phyloP scores from a whole-genome alignment of 64 coral and sea anemone genomes.

The Montipora efflorescens region DNA sequence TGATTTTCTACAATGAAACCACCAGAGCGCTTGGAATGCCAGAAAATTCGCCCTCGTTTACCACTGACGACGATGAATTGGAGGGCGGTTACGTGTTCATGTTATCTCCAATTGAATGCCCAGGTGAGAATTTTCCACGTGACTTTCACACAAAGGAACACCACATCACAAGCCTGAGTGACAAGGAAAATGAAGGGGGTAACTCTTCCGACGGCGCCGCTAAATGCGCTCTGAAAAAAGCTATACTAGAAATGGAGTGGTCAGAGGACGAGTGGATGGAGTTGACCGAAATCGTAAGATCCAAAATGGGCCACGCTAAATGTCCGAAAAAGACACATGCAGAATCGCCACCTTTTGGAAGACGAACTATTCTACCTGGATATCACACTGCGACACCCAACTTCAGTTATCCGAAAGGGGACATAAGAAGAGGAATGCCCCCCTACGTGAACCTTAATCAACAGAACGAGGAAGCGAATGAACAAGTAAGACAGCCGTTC shows the following conservation, averaged over 20 bases:
- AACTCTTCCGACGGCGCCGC: not conserved
- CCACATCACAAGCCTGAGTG: too few relatives aligned
- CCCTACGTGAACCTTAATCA: not conserved
- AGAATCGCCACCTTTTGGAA: not conserved
- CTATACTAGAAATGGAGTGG: constrained; percentile 1
- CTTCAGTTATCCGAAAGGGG: not conserved
- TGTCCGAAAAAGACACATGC: not conserved
- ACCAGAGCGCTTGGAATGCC: not conserved
- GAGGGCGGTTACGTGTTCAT: not conserved
- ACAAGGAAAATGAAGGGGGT: not conserved
- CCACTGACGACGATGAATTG: not conserved
- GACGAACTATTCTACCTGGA: not conserved
- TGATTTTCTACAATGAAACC: not conserved
- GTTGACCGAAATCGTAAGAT: not conserved
- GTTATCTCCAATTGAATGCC: too few relatives aligned
- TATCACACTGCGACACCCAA: not conserved
- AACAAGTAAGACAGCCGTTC: not conserved
- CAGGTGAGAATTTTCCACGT: not conserved
- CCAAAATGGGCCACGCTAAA: not conserved
- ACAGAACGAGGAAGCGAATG: too few relatives aligned
- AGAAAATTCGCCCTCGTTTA: not conserved
- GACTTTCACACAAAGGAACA: not conserved
- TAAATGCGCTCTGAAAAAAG: not conserved
- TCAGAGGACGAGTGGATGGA: constrained; percentile 8
- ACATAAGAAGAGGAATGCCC: not conserved